These are phyloP conservation scores for Xanthia icteritia DNA, from an alignment of 2,888 invertebrate genomes.

Conservation along the genomic window DNA sequence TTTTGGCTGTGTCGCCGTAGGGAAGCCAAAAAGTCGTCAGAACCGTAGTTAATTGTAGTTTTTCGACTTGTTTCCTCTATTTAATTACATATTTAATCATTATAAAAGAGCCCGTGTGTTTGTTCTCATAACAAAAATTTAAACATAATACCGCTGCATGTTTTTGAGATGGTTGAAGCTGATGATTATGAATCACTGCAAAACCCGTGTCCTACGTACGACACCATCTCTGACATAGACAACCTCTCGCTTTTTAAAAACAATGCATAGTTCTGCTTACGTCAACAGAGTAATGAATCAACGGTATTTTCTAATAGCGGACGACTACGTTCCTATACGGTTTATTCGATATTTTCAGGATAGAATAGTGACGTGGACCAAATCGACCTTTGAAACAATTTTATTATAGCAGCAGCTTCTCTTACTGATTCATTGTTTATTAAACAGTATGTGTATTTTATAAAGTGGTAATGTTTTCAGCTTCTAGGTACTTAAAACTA, in stretches of 20 bases:
- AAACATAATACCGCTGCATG: neutral
- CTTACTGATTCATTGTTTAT: conserved; percentile 4
- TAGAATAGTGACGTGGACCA: conserved; percentile 18
- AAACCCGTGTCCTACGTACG: neutral
- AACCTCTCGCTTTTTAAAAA: conserved; percentile 6
- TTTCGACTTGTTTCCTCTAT: neutral
- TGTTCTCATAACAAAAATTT: neutral
- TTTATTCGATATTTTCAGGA: conserved; percentile 27
- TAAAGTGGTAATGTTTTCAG: neutral
- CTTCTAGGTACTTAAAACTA: neutral
- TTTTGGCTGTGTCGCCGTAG: neutral
- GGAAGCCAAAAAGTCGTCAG: no score
- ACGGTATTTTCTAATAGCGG: conserved; percentile 1
- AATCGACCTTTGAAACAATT: conserved; percentile 3
- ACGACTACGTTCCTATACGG: neutral
- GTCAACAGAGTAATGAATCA: conserved; percentile 36
- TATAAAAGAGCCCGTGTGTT: neutral
- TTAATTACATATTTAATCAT: neutral
- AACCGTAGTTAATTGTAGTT: neutral
- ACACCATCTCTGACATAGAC: conserved; percentile 1
- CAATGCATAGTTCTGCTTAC: conserved; percentile 17
- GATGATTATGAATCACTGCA: conserved; percentile 11
- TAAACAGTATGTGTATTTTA: neutral
- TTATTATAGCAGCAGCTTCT: neutral
- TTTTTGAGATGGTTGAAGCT: neutral